Base-by-base conservation (phyloP, 2,113 vertebrate species). In the Corvus cornix region DNA sequence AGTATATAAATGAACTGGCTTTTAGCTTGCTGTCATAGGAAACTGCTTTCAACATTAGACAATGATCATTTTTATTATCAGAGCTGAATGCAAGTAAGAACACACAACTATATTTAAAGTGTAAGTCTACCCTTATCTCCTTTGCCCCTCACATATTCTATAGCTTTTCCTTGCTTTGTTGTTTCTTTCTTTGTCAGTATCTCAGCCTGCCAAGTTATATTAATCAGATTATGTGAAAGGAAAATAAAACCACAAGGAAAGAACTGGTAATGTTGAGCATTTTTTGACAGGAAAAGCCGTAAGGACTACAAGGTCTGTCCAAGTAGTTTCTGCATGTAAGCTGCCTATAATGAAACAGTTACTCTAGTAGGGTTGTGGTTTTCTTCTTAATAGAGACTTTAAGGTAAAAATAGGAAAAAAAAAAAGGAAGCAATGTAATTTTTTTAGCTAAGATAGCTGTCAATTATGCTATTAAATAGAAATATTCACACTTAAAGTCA, bases 1-100 rank as follows among this genome's bases (percentile, higher is more conserved):
- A 88, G 44, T 82, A 82, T 49, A 96, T 90, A 97, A 97, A 94
- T 37, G 55, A 97, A 94, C 62, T 84, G 93, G 84, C 66, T 97
- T 97, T 97, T 95, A 96, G 76, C 62, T 92, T 58, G 64, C 68
- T 95, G 78, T 86, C 63, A 70, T 44, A 94, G 39, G 88, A 95
- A 94, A 95, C 46, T 84, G 51, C 73, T 96, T 97, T 91, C 89
- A 94, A 96, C 51, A 53, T 95, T 90, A 97, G 90, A 64, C 60
- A 96, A 79, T 0, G 2, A 72, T 90, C 1, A 59, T 51, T 93
- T 77, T 64, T 95, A 62, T 93, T 86, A 92, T 63, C 66, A 96
- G 87, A 81, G 19, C 7, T 94, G 76, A 87, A 53, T 88, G 80
- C 35, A 86, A 92, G 30, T 67, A 68, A 80, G 51, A 63, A 88